Percentiles rank a stretch among this genome's conserved stretches.
phyloP scores from a whole-genome alignment of 2,113 vertebrate genomes.

The Xyrauchen texanus region DNA sequence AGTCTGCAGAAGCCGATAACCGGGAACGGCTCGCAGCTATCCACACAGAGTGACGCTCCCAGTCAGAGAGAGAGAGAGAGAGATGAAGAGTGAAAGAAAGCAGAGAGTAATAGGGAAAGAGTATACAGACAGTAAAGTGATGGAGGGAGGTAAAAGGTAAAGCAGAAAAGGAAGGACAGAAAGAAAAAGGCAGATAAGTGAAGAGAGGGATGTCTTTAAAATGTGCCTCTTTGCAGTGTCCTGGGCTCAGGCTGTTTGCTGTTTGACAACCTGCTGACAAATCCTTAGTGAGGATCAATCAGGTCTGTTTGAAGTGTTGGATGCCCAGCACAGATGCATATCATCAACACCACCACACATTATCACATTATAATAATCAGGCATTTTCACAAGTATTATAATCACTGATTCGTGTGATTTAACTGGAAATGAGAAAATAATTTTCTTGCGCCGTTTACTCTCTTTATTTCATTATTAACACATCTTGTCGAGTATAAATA shows the following conservation, averaged over 20 bases:
- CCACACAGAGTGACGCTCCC: conserved; percentile 80
- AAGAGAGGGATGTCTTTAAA: conserved; percentile 31
- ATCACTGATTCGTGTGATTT: conserved; percentile 43
- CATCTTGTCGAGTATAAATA: conserved; percentile 11
- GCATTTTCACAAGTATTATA: conserved; percentile 41
- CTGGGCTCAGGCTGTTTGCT: conserved; percentile 43
- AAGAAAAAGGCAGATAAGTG: conserved; percentile 47
- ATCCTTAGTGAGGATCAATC: not conserved
- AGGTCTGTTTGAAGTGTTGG: conserved; percentile 44
- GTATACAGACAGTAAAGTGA: conserved; percentile 36
- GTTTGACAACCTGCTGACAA: conserved; percentile 46
- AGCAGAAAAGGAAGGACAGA: conserved; percentile 33
- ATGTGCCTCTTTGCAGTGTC: conserved; percentile 34
- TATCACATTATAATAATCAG: conserved; percentile 35
- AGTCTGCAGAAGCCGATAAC: conserved; percentile 94
- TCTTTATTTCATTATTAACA: conserved; percentile 38
- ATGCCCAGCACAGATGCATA: conserved; percentile 46
- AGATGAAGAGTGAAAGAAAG: conserved; percentile 30
- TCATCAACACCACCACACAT: conserved; percentile 29
- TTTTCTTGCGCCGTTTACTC: conserved; percentile 32
- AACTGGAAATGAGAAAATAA: conserved; percentile 30
- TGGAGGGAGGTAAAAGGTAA: conserved; percentile 26
- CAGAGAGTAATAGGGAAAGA: conserved; percentile 12
- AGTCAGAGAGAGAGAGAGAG: conserved; percentile 63
- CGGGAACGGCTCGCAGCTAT: conserved; percentile 89